Percentiles rank a stretch among this genome's conserved stretches.
phyloP scores from a whole-genome alignment of 2,797 vertebrate species.

The Typhlichthys subterraneus region DNA sequence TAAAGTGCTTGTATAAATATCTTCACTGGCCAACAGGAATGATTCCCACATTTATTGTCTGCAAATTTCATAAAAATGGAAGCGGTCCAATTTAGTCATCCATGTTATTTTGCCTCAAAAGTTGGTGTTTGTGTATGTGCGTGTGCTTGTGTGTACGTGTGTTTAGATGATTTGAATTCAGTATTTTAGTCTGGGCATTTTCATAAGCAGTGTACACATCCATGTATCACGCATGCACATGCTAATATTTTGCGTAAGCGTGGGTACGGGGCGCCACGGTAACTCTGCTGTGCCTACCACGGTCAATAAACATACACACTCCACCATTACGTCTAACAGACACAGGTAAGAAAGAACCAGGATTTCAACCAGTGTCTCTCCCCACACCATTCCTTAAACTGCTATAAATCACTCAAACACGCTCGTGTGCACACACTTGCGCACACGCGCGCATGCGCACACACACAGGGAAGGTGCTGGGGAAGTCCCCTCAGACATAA shows the following conservation, averaged over 20 bases:
- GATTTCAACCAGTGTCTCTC: conserved; percentile 39
- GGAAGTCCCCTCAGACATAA: conserved; percentile 46
- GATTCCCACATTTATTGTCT: not conserved
- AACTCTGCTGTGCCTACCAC: too few relatives aligned
- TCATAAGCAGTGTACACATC: too few relatives aligned
- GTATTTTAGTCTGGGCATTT: too few relatives aligned
- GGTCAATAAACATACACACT: too few relatives aligned
- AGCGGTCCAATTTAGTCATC: not conserved
- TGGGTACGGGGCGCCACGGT: not conserved
- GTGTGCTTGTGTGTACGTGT: conserved; percentile 7
- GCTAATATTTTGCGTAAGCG: not conserved
- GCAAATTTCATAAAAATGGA: not conserved
- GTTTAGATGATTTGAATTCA: not conserved
- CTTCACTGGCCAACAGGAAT: not conserved
- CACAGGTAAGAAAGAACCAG: conserved; percentile 13
- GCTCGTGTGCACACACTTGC: conserved; percentile 2
- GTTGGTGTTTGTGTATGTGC: not conserved
- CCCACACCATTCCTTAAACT: conserved; percentile 62
- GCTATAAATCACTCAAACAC: conserved; percentile 30
- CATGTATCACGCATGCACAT: conserved; percentile 1
- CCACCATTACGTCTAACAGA: conserved; percentile 3
- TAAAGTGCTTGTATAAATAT: too few relatives aligned
- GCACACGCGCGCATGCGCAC: not conserved
- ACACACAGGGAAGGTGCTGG: conserved; percentile 38
- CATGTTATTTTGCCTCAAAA: not conserved